Evolutionary conservation across 2,888 invertebrate species (phyloP).

Genomic region (Hipparchia semele): DNA sequence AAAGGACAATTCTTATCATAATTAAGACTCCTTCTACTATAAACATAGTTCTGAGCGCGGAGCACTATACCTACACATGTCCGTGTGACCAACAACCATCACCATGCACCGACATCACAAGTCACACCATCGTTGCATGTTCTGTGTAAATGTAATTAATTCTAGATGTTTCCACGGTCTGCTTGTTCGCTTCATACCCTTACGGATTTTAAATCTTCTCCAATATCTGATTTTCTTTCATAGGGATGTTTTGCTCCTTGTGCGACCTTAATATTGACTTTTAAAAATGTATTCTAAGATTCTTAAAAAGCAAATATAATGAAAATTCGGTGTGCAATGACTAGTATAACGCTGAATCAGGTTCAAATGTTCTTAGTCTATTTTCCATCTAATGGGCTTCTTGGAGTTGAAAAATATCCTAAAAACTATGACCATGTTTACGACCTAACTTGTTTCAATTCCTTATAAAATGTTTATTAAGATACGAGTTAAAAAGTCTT

Average conservation of each 20-base stretch:
- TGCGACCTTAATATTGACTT: constrained; percentile 26
- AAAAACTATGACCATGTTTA: too few relatives aligned
- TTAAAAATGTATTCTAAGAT: too few relatives aligned
- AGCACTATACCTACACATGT: constrained; percentile 36
- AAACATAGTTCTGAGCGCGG: constrained; percentile 7
- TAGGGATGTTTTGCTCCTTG: constrained; percentile 29
- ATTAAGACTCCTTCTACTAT: not conserved
- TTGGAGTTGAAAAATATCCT: too few relatives aligned
- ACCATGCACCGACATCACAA: constrained; percentile 65
- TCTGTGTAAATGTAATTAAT: constrained; percentile 66
- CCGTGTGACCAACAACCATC: constrained; percentile 71
- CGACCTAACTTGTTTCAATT: too few relatives aligned
- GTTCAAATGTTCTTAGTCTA: too few relatives aligned
- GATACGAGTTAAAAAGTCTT: too few relatives aligned
- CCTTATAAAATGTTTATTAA: too few relatives aligned
- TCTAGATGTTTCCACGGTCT: constrained; percentile 61
- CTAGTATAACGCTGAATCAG: too few relatives aligned
- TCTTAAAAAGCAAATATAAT: too few relatives aligned
- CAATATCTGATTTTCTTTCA: constrained; percentile 24
- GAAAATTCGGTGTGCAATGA: too few relatives aligned
- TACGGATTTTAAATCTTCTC: constrained; percentile 39
- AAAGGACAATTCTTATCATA: not conserved
- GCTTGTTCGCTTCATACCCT: constrained; percentile 73
- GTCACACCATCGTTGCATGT: constrained; percentile 56
- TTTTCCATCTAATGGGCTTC: too few relatives aligned